Percentiles rank a stretch among this genome's conserved stretches.
Evolutionary conservation across 2,797 vertebrate species (phyloP).

Genomic region (Psittacula echo): DNA sequence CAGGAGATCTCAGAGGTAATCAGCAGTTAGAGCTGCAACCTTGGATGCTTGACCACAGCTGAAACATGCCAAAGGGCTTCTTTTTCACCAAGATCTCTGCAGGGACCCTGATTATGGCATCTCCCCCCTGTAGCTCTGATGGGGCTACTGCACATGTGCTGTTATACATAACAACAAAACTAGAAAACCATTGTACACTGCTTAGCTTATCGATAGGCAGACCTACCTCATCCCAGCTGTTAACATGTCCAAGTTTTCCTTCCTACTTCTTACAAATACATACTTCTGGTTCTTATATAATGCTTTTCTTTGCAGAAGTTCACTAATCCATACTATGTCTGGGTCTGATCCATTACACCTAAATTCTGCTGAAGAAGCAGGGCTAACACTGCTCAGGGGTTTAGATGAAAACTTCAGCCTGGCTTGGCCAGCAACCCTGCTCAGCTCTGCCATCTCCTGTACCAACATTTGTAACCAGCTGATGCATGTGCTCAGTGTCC

Average conservation of each 20-base stretch:
- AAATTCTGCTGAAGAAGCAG: not conserved
- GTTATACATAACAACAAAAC: not conserved
- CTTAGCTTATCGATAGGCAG: not conserved
- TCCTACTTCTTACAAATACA: not conserved
- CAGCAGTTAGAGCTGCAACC: not conserved
- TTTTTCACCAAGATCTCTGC: not conserved
- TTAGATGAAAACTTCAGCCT: not conserved
- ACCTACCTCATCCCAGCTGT: not conserved
- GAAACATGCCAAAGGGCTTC: not conserved
- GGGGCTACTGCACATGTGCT: not conserved
- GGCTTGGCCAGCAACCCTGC: not conserved
- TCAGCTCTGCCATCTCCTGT: not conserved
- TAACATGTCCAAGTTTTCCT: not conserved
- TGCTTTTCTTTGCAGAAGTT: not conserved
- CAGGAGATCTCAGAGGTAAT: not conserved
- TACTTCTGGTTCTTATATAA: not conserved
- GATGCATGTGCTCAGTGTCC: not conserved
- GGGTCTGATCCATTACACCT: not conserved
- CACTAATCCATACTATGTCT: fast-evolving
- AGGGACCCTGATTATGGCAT: not conserved
- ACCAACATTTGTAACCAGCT: not conserved
- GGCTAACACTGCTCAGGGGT: not conserved
- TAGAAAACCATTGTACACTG: not conserved
- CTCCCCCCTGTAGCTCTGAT: not conserved
- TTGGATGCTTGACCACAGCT: not conserved